Conservation (phyloP, 2,113 vertebrate genomes). For the Hippocampus abdominalis region DNA sequence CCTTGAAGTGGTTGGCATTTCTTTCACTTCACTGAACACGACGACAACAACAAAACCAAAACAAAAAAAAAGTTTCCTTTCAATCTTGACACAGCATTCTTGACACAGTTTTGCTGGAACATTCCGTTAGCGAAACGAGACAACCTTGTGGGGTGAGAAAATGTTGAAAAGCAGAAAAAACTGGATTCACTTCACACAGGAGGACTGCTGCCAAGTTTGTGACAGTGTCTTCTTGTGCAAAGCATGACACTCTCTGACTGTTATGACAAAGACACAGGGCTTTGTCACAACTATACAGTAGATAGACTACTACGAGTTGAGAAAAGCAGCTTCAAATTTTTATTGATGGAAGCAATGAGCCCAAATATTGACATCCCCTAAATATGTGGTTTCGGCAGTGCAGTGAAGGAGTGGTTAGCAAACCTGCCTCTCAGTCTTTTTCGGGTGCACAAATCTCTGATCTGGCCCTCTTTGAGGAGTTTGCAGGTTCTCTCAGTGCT, state of each 20-base stretch:
- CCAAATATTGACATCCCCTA: not conserved
- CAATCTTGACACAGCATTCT: conserved; percentile 38
- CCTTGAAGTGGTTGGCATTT: conserved; percentile 21
- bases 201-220: not conserved
- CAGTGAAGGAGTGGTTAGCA: not conserved
- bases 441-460: not conserved
- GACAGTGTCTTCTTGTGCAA: not conserved
- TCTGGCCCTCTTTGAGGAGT: not conserved
- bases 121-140: conserved; percentile 53
- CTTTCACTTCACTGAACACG: not conserved
- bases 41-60: not conserved
- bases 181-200: conserved; percentile 28
- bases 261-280: not conserved
- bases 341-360: not conserved
- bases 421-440: not conserved
- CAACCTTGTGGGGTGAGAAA: conserved; percentile 27
- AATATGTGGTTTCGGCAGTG: not conserved
- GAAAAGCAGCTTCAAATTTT: not conserved
- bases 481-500: not conserved
- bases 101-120: conserved; percentile 50
- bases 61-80: conserved; percentile 35
- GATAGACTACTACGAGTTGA: not conserved
- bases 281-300: not conserved
- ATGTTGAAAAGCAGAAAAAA: conserved; percentile 58
- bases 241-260: not conserved